Evolutionary conservation across 2,888 invertebrate genomes (phyloP), one percentile per base, ranked within the genome.

Genomic region (Polyommatus icarus): DNA sequence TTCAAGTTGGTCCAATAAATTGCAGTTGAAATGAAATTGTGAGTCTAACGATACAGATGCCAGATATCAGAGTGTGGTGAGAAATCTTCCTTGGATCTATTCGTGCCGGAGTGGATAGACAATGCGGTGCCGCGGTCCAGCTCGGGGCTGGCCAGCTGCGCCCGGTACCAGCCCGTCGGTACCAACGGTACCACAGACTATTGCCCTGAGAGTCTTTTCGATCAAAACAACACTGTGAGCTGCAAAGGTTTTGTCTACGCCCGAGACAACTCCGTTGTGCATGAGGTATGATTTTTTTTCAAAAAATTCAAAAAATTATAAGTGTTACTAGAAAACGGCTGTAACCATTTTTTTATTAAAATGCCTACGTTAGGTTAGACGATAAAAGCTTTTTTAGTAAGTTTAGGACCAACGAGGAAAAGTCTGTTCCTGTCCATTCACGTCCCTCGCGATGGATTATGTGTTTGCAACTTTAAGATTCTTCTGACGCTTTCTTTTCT

Each of bases 41-140:
- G 36, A 36, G 7, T 36, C 50, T 50, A 50, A 10, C 50, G 50
- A 12, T 3, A 50, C 20, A 95, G 95, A 83, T 95, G 95, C 82
- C 87, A 85, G 24, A 88, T 95, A 57, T 88, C 91, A 0, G 95
- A 94, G 84, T 95, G 95, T 81, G 95, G 88, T 0, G 90, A 90
- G 78, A 80, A 90, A 24, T 82, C 82, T 12, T 86, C 88, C 61
- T 83, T 85, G 7, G 83, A 88, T 12, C 77, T 81, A 0, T 92
- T 89, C 80, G 84, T 87, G 1, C 89, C 91, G 0, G 81, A 84
- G 0, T 95, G 95, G 95, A 79, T 95, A 3, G 81, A 86, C 18
- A 83, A 88, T 75, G 94, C 95, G 0, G 88, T 93, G 7, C 94
- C 95, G 0, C 85, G 82, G 46, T 20, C 72, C 24, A 46, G 20